phyloP scores from a whole-genome alignment of 2,888 invertebrate species.

The Frankliniella fusca region DNA sequence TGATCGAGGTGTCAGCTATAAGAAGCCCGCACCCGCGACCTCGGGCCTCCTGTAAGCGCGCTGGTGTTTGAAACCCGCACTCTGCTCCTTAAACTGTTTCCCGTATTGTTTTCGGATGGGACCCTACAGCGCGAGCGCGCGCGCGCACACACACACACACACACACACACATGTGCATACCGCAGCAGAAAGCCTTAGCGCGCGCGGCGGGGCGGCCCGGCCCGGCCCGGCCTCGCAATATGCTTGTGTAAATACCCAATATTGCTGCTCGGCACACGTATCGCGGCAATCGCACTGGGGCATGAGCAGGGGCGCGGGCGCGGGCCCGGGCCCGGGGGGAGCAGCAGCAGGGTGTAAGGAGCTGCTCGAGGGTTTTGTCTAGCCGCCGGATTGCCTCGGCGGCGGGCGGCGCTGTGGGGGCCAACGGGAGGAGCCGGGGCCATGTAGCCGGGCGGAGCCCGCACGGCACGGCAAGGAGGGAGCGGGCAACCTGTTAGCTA shows the following conservation, averaged over 20 bases:
- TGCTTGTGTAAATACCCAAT: constrained; percentile 24
- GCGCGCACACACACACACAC: no score
- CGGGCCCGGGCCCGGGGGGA: neutral
- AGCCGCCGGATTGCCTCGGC: neutral
- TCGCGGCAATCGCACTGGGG: neutral
- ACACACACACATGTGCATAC: no score
- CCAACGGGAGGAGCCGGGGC: neutral
- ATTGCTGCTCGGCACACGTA: neutral
- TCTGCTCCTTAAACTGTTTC: no score
- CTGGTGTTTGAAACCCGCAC: no score
- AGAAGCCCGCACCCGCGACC: no score
- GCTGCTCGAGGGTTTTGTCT: no score
- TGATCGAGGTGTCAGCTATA: neutral
- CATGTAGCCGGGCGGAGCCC: neutral
- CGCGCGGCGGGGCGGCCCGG: no score
- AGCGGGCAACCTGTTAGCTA: constrained; percentile 12
- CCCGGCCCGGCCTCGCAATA: neutral
- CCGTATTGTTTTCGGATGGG: no score
- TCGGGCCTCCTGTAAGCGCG: no score
- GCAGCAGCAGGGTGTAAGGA: neutral
- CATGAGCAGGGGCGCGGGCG: neutral
- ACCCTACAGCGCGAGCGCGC: no score
- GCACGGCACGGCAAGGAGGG: neutral
- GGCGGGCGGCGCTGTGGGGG: neutral
- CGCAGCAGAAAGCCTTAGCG: no score